Base-by-base conservation (phyloP, 2,888 invertebrate species). In the Iselma pallidipennis region DNA sequence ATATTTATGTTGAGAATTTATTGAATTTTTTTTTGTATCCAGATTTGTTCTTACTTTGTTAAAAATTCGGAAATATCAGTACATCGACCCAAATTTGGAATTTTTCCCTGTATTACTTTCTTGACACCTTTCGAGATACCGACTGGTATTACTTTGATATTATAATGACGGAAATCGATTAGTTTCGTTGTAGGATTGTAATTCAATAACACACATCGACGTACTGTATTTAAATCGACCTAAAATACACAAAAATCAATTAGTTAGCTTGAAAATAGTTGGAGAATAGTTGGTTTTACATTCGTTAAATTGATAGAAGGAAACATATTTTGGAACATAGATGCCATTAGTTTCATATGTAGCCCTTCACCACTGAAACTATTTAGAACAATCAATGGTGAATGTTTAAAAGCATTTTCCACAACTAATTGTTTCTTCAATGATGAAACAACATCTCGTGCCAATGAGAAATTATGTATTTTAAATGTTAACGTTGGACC, bases 281-380 rank as follows among this genome's bases (percentile, higher is more conserved):
- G 9, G 12, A 42, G 12, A 49, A 29, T 49, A 62, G 54, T 42
- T 6, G 3, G 66, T 82, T 84, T 84, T 80, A 94, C 94, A 72
- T 90, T 92, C 31, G 95, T 92, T 65, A 98, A 88, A 81, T 98
- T 98, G 57, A 99, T 95, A 0, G 95, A 91, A 0, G 98, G 98
- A 78, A 98, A 98, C 96, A 99, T 95, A 76, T 97, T 98, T 83
- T 98, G 98, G 78, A 99, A 96, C 85, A 95, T 96, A 12, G 94
- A 91, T 3, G 97, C 91, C 90, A 97, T 95, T 16, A 99, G 83
- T 74, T 95, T 94, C 79, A 96, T 85, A 71, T 96, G 94, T 83
- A 91, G 87, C 31, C 92, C 95, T 79, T 95, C 95, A 0, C 94
- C 94, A 16, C 90, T 91, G 79, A 98, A 96, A 78, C 92, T 93